Base-by-base conservation (phyloP, 1,140 invertebrate species). In the Tetramorium alpestre region DNA sequence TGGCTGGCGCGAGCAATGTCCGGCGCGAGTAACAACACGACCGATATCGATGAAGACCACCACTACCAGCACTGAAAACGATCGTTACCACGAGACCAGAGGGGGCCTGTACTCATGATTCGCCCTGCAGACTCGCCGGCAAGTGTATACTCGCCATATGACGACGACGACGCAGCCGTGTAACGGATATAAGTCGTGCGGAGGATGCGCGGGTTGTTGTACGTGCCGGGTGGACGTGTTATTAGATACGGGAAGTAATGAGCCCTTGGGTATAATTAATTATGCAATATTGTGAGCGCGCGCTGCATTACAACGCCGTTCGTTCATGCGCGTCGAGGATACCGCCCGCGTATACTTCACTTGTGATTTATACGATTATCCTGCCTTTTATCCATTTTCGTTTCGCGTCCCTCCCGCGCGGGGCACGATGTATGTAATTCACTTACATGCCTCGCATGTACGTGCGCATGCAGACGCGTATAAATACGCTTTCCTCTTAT, bases 151-250 rank as follows among this genome's bases (percentile, higher is more conserved):
- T 38, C 69, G 22, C 33, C 56, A 60, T 16, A 58, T 77, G 49
- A 56, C 56, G 28, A 44, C 58, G 77, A 60, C 33, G 33, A 33
- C 44, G 76, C 56, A 58, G 51, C 54, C 77, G 88, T 90, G 70
- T 90, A 89, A 89, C 86, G 56, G 88, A 90, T 90, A 90, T 90
- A 90, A 90, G 88, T 90, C 75, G 86, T n/a, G 76, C 44, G 76
- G 86, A 84, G 80, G 54, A 60, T 72, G 80, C 47, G 54, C 67
- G 54, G 67, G 41, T 72, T 56, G 54, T 60, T 73, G 67, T 60
- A 82, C 67, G 67, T 82, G 80, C 65, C 38, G 67, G 67, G 41
- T 58, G 54, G 54, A 73, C 80, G 54, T 75, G 80, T 73, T 84
- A 84, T 84, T 84, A 84, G 54, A 84, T 75, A 60, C 54, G 54